A percentile compares a stretch with the other conserved stretches of the same genome.
phyloP scores from a whole-genome alignment of 2,888 invertebrate genomes.

The Dryobota labecula region DNA sequence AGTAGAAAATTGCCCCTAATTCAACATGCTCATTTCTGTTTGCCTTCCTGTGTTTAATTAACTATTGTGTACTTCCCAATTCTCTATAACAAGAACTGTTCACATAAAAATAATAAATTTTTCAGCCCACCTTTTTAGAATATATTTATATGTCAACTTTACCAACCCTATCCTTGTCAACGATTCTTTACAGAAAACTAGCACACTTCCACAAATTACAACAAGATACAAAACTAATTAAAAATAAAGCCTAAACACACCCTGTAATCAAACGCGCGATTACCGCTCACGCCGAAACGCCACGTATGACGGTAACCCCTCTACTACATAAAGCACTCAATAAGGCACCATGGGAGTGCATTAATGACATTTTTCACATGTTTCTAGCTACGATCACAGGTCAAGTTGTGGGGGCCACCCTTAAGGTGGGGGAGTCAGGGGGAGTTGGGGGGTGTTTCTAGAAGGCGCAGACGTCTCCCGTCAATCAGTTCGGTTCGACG shows the following conservation, averaged over 20 bases:
- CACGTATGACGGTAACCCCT: conserved; percentile 41
- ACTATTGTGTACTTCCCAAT: too few species aligned
- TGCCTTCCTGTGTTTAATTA: not conserved
- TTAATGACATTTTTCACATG: conserved; percentile 90
- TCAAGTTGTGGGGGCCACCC: conserved; percentile 75
- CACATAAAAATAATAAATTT: not conserved
- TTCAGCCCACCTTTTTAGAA: too few species aligned
- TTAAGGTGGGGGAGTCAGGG: conserved; percentile 49
- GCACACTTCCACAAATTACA: not conserved
- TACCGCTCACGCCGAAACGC: conserved; percentile 36
- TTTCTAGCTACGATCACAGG: conserved; percentile 84
- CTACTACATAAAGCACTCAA: conserved; percentile 60
- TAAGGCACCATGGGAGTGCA: conserved; percentile 81
- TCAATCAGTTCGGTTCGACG: conserved; percentile 89
- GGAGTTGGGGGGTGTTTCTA: conserved; percentile 62
- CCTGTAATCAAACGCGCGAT: conserved; percentile 7
- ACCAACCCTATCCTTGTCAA: not conserved
- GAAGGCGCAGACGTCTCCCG: conserved; percentile 88
- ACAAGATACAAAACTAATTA: conserved; percentile 27
- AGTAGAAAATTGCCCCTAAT: not conserved
- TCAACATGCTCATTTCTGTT: not conserved
- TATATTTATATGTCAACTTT: not conserved
- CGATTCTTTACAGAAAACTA: not conserved
- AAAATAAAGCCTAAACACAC: conserved; percentile 34
- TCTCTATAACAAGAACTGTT: not conserved